These are phyloP conservation scores for Tachystola acroxantha DNA, from an alignment of 2,888 invertebrate species.

Conservation along the genomic window DNA sequence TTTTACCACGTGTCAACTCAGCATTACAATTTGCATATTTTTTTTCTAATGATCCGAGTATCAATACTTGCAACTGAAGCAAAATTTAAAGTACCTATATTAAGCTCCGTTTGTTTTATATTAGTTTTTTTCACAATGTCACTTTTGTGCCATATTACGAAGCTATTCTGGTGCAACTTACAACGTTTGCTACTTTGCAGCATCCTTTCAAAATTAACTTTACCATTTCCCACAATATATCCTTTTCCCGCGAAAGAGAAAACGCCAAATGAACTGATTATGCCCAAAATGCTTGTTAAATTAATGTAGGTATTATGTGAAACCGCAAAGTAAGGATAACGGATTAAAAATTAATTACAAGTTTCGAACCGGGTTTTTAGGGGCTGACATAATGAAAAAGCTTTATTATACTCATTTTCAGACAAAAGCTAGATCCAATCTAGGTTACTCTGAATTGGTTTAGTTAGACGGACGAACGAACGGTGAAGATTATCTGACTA, in stretches of 20 bases:
- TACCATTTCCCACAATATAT: slow-evolving; percentile 18
- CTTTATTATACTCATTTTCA: slow-evolving; percentile 34
- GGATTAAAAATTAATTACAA: slow-evolving; percentile 71
- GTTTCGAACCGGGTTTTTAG: slow-evolving; percentile 46
- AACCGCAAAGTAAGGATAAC: slow-evolving; percentile 53
- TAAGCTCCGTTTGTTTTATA: too few relatives aligned
- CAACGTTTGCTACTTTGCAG: not conserved
- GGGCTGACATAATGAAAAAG: slow-evolving; percentile 37
- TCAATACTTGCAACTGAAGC: too few relatives aligned
- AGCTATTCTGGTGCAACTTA: not conserved
- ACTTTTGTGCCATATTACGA: not conserved
- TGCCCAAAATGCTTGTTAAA: slow-evolving; percentile 40
- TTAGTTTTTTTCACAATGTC: not conserved
- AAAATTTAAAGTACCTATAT: too few relatives aligned
- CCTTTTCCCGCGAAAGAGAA: slow-evolving; percentile 30
- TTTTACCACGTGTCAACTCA: too few relatives aligned
- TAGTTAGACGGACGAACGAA: not conserved
- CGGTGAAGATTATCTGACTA: not conserved
- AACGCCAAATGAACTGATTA: slow-evolving; percentile 43
- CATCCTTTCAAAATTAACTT: not conserved
- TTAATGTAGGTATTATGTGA: slow-evolving; percentile 61
- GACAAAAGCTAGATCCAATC: slow-evolving; percentile 9
- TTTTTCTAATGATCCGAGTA: too few relatives aligned
- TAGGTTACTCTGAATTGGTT: not conserved
- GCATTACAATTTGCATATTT: too few relatives aligned